A percentile compares a stretch with the other conserved stretches of the same genome.
These are phyloP conservation scores for Branchinecta sandiegonensis DNA, from an alignment of 2,888 invertebrate species.

Conservation along the genomic window DNA sequence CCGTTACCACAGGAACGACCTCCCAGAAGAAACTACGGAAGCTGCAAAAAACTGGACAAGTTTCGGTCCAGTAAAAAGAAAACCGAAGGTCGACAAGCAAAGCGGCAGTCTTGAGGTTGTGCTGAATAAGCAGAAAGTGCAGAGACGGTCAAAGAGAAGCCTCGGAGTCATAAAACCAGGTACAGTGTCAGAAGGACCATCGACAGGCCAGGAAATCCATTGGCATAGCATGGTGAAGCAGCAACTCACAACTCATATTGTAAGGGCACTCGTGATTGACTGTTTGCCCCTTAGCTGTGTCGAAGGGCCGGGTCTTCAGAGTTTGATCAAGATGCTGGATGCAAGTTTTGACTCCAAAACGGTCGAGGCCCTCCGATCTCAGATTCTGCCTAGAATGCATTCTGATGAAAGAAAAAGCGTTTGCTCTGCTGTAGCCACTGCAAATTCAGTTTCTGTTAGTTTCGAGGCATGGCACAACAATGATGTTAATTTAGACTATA, in stretches of 20 bases:
- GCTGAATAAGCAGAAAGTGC: too few species aligned
- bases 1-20: slow-evolving; percentile 20
- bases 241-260: slow-evolving; percentile 21
- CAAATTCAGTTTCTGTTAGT: slow-evolving; percentile 20
- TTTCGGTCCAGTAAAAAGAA: not conserved
- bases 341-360: slow-evolving; percentile 20
- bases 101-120: too few species aligned
- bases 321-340: slow-evolving; percentile 21
- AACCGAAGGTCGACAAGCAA: too few species aligned
- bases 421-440: not conserved
- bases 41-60: slow-evolving; percentile 9
- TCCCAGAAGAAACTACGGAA: not conserved
- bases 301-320: slow-evolving; percentile 23
- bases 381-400: slow-evolving; percentile 20
- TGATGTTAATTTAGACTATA: slow-evolving; percentile 19
- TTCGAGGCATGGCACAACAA: slow-evolving; percentile 22
- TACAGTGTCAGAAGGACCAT: too few species aligned
- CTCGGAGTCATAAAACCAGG: too few species aligned
- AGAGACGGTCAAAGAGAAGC: too few species aligned
- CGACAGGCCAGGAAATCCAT: not conserved
- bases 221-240: slow-evolving; percentile 22
- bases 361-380: slow-evolving; percentile 17
- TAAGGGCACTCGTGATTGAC: slow-evolving; percentile 21
- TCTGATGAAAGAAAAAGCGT: slow-evolving; percentile 21
- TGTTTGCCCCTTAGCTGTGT: slow-evolving; percentile 21